These are phyloP conservation scores for Apocrypta bakeri DNA, from an alignment of 1,140 invertebrate genomes.

Conservation along the genomic window DNA sequence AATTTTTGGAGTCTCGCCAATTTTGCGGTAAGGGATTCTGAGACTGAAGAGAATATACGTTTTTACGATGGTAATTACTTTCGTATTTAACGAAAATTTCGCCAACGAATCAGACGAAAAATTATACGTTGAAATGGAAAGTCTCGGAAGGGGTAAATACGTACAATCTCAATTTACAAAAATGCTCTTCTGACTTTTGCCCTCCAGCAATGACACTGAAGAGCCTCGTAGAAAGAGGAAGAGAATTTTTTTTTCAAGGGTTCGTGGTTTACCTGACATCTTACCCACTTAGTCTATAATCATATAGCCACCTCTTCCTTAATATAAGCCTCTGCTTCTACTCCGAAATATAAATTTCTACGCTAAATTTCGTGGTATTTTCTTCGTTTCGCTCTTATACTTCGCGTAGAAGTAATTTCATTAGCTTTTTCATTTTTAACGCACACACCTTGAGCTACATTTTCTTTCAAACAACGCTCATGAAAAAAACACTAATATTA, in stretches of 20 bases:
- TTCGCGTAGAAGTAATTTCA: neutral
- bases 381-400: neutral
- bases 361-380: too few relatives aligned
- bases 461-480: too few relatives aligned
- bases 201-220: neutral
- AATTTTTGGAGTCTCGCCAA: too few relatives aligned
- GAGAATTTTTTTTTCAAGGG: constrained; percentile 22
- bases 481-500: too few relatives aligned
- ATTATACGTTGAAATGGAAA: too few relatives aligned
- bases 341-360: too few relatives aligned
- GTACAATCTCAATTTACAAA: constrained; percentile 17
- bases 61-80: too few relatives aligned
- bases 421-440: neutral
- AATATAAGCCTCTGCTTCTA: too few relatives aligned
- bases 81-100: neutral
- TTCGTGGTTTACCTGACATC: neutral
- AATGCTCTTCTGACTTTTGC: too few relatives aligned
- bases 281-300: neutral
- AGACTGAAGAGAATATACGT: too few relatives aligned
- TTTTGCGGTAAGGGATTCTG: too few relatives aligned
- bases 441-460: too few relatives aligned
- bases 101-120: neutral
- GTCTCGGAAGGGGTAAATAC: neutral
- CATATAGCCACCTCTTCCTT: neutral
- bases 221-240: neutral